Percentiles rank a stretch among this genome's conserved stretches.
phyloP scores from a whole-genome alignment of 2,888 invertebrate species.

The Ophioninae sp. region DNA sequence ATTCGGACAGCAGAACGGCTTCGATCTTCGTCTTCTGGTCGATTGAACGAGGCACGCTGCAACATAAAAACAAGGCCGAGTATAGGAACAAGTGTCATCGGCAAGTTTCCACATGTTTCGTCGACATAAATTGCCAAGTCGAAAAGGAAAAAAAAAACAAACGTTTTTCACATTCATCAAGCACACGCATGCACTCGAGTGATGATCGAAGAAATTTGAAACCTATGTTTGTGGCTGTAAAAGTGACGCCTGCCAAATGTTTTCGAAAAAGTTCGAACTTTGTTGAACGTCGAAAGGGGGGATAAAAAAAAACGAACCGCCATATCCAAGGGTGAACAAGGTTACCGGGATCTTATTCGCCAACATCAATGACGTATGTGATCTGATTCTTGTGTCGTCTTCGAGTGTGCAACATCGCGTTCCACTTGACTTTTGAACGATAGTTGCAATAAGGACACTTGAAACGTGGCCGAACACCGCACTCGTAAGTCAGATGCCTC shows the following conservation, averaged over 20 bases:
- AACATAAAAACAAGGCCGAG: slow-evolving; percentile 32
- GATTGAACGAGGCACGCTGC: slow-evolving; percentile 22
- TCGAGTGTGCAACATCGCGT: slow-evolving; percentile 73
- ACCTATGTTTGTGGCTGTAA: no score
- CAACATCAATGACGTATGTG: slow-evolving; percentile 69
- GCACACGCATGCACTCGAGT: no score
- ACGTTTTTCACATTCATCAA: no score
- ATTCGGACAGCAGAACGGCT: slow-evolving; percentile 57
- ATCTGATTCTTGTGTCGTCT: slow-evolving; percentile 68
- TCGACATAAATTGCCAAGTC: no score
- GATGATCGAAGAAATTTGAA: no score
- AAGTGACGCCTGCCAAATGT: no score
- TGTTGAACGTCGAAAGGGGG: no score
- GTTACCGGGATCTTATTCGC: neutral
- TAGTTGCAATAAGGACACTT: slow-evolving; percentile 74
- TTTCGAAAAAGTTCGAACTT: no score
- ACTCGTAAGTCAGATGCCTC: slow-evolving; percentile 76
- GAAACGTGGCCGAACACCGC: slow-evolving; percentile 77
- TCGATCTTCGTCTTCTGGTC: slow-evolving; percentile 25
- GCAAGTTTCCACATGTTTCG: neutral
- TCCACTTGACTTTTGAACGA: slow-evolving; percentile 70
- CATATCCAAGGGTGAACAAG: no score
- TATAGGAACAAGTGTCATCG: slow-evolving; percentile 13
- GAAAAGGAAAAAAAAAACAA: no score
- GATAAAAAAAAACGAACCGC: no score